Conservation (phyloP, 1,140 invertebrate species). For the Pissodes strobi region DNA sequence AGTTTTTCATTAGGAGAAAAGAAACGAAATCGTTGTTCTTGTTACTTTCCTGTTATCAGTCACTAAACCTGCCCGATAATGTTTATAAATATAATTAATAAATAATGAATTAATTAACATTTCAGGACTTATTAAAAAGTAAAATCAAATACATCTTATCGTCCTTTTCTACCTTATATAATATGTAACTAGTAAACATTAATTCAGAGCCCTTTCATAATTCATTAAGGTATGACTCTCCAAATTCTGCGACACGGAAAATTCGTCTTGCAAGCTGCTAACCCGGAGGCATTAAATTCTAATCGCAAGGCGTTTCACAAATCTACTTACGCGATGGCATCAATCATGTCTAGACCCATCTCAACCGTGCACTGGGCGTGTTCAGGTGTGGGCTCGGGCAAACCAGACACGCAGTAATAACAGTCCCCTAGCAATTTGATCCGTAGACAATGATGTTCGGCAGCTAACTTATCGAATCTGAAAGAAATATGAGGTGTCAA, state of each 20-base stretch:
- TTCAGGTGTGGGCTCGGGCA: constrained; percentile 86
- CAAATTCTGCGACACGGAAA: background rate
- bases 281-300: background rate
- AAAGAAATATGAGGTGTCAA: background rate
- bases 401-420: constrained; percentile 91
- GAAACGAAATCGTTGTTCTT: no score
- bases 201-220: background rate
- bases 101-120: no score
- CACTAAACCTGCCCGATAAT: no score
- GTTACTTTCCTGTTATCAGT: no score
- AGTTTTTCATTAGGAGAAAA: no score
- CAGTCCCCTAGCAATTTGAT: constrained; percentile 94
- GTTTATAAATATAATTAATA: no score
- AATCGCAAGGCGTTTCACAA: no score
- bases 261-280: background rate
- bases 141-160: no score
- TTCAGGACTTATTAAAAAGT: no score
- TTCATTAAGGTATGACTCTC: background rate
- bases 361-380: constrained; percentile 93
- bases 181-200: no score
- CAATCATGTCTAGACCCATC: constrained; percentile 96
- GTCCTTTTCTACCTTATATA: no score
- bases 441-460: constrained; percentile 87
- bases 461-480: constrained; percentile 90
- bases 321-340: constrained; percentile 87